Base-by-base conservation (phyloP, 2,113 vertebrate species). In the Nothoprocta pentlandii region DNA sequence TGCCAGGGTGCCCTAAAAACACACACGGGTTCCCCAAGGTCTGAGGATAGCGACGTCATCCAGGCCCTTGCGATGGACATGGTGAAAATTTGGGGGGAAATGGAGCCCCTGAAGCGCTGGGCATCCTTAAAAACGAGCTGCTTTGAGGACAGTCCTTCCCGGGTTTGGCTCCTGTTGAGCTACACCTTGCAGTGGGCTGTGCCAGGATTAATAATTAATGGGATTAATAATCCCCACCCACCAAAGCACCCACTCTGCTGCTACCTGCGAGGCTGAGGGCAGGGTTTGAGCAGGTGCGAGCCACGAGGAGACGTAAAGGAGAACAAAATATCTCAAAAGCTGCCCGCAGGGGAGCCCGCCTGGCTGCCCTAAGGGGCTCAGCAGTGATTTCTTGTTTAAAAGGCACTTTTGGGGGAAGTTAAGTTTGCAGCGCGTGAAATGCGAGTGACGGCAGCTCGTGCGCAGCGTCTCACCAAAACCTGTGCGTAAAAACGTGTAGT, bases 11-110 rank as follows among this genome's bases (percentile, higher is more conserved):
- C 70, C n/a, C 41, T 8, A 12, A 32, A 34, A n/a, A 6, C 3
- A 8, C 0, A 2, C 8, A 8, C 12, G 47, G 21, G 3, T 63
- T 75, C 36, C 12, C 9, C 0, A 34, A 7, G 68, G 12, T 21
- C 10, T 34, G 80, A 6, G 54, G 11, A 23, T 1, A 5, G 12
- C 1, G 0, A 9, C 0, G 6, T 34, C 15, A 6, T 8, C 30
- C 13, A 0, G 12, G 51, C 30, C 58, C 2, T 12, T 2, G 1
- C 1, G 8, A 21, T 0, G 7, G 7, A 1, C 5, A 59, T 2
- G 1, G 2, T 9, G 78, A 17, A 6, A 11, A 2, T 1, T 16
- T 9, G 2, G 23, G 28, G 6, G 2, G 4, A 4, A 20, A 16
- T 19, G 19, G 22, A 5, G 9, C 26, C 15, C 12, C 39, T 13